These are phyloP conservation scores for Tragelaphus imberbis DNA, from an alignment of 2,113 vertebrate species.

Conservation along the genomic window DNA sequence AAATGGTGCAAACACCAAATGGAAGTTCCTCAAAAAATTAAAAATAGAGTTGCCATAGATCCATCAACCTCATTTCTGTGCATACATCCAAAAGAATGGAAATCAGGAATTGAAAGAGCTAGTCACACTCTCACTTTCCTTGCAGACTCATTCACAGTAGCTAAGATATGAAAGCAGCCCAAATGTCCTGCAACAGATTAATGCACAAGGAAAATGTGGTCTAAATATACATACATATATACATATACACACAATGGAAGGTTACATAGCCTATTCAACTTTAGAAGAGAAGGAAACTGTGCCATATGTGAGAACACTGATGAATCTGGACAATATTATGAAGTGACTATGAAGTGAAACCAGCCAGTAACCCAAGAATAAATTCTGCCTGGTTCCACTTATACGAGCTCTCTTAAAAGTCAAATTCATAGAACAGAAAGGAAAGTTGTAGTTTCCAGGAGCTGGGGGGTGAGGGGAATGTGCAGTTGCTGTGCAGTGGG, in stretches of 20 bases:
- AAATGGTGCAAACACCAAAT: no score
- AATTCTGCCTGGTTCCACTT: no score
- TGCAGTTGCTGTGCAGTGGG: fast-evolving
- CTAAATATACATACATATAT: no score
- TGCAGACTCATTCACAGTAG: neutral
- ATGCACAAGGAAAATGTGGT: neutral
- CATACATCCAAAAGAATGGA: neutral
- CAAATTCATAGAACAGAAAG: neutral
- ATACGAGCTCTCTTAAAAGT: neutral
- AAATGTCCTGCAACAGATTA: neutral
- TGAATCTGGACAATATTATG: neutral
- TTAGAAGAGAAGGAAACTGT: neutral
- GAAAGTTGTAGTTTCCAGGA: neutral
- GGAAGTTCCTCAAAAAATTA: neutral
- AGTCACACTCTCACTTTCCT: fast-evolving
- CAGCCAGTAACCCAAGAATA: neutral
- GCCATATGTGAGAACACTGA: neutral
- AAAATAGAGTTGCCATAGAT: neutral
- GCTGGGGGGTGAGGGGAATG: no score
- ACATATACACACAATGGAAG: neutral
- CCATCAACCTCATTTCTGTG: neutral
- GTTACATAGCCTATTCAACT: neutral
- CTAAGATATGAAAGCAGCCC: neutral
- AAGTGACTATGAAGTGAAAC: neutral
- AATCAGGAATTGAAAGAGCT: neutral